phyloP scores from a whole-genome alignment of 2,113 vertebrate species.

The Mastomys natalensis region DNA sequence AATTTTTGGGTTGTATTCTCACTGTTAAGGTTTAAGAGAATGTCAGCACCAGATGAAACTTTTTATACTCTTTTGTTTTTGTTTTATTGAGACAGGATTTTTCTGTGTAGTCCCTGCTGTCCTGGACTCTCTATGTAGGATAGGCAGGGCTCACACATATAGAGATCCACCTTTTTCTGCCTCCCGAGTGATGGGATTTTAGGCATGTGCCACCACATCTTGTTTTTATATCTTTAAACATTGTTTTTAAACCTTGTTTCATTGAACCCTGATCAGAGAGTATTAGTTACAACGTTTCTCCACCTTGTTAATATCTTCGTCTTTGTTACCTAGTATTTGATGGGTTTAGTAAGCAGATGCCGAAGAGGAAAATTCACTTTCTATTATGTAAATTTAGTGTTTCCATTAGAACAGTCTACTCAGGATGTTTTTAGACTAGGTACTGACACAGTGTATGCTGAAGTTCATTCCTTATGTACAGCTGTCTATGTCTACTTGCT shows the following conservation, averaged over 20 bases:
- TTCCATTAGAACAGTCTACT: background rate
- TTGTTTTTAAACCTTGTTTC: background rate
- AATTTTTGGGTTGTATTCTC: background rate
- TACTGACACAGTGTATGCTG: background rate
- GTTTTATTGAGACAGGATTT: background rate
- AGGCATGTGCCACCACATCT: background rate
- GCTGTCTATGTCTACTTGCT: background rate
- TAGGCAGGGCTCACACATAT: background rate
- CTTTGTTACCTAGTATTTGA: background rate
- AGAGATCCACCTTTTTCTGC: background rate
- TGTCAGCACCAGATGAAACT: background rate
- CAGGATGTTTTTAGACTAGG: background rate
- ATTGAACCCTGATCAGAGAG: background rate
- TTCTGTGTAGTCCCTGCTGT: background rate
- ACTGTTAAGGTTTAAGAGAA: background rate
- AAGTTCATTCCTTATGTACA: background rate
- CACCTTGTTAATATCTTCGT: background rate
- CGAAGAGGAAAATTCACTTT: background rate
- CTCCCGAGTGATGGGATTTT: background rate
- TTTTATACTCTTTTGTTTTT: background rate
- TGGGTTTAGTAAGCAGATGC: background rate
- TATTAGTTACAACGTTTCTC: background rate
- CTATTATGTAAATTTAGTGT: background rate
- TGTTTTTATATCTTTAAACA: background rate
- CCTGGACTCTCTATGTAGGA: background rate